Base-by-base conservation (phyloP, 2,888 invertebrate species). In the Arge pagana region DNA sequence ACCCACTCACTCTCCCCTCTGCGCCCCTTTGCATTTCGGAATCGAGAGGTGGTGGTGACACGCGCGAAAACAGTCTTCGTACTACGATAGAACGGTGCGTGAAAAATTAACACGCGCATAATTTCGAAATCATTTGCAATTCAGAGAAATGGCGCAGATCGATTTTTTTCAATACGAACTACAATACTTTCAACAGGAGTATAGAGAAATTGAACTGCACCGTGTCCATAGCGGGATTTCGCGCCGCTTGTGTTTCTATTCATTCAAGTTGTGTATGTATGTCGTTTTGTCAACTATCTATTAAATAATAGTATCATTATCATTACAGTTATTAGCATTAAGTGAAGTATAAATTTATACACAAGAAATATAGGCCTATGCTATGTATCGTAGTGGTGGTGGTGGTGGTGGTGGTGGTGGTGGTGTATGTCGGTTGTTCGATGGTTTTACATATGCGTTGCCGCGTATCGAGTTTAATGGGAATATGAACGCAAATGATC, bases 11-110 rank as follows among this genome's bases (percentile, higher is more conserved):
- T n/a, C n/a, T n/a, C n/a, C n/a, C n/a, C n/a, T n/a, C n/a, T n/a
- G n/a, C n/a, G n/a, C n/a, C n/a, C n/a, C n/a, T n/a, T n/a, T n/a
- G n/a, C n/a, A n/a, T n/a, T n/a, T n/a, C n/a, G n/a, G n/a, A n/a
- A n/a, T n/a, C n/a, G n/a, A n/a, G n/a, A n/a, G n/a, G n/a, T n/a
- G n/a, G n/a, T n/a, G n/a, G n/a, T n/a, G n/a, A n/a, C n/a, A n/a
- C n/a, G n/a, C n/a, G n/a, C n/a, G n/a, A n/a, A n/a, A n/a, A n/a
- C 56, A 54, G 53, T 41, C 55, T 59, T 53, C 41, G 52, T 57
- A 59, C 58, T 60, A 58, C 55, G 60, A 59, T 59, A 57, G 58
- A 62, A 59, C 62, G 28, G 8, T 8, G n/a, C n/a, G 31, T 42
- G 43, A 48, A 28, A 45, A 50, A 50, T 42, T 48, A 51, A 18